Percentiles rank a stretch among this genome's conserved stretches.
Evolutionary conservation across 2,113 vertebrate species (phyloP).

Genomic region (Morone saxatilis): DNA sequence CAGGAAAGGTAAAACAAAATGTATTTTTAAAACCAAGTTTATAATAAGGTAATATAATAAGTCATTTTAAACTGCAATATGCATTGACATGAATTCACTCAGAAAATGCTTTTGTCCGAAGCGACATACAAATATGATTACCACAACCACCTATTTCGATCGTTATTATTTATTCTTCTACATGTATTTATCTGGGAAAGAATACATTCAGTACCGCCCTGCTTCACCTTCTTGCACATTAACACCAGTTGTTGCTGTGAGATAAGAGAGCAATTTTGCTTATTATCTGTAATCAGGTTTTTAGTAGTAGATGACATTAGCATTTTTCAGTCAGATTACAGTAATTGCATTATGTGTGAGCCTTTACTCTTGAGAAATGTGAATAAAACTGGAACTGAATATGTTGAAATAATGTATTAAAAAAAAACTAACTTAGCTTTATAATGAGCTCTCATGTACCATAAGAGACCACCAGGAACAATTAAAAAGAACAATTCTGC

Average conservation of each 20-base stretch:
- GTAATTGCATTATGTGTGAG: constrained; percentile 9
- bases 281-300: constrained; percentile 20
- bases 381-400: neutral
- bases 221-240: neutral
- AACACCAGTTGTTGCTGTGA: neutral
- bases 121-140: neutral
- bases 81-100: neutral
- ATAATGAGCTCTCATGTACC: constrained; percentile 3
- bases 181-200: neutral
- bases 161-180: neutral
- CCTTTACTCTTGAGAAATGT: neutral
- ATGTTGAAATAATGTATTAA: constrained; percentile 22
- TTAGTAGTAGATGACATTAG: constrained; percentile 10
- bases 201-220: neutral
- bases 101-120: neutral
- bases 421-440: neutral
- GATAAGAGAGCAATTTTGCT: neutral
- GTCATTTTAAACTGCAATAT: neutral
- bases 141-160: neutral
- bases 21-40: too few species aligned
- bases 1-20: too few species aligned
- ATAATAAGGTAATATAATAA: too few species aligned
- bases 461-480: constrained; percentile 25
- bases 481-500: neutral
- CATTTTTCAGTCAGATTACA: constrained; percentile 13